Base-by-base conservation (phyloP, 2,113 vertebrate species). In the Phalacrocorax pelagicus region DNA sequence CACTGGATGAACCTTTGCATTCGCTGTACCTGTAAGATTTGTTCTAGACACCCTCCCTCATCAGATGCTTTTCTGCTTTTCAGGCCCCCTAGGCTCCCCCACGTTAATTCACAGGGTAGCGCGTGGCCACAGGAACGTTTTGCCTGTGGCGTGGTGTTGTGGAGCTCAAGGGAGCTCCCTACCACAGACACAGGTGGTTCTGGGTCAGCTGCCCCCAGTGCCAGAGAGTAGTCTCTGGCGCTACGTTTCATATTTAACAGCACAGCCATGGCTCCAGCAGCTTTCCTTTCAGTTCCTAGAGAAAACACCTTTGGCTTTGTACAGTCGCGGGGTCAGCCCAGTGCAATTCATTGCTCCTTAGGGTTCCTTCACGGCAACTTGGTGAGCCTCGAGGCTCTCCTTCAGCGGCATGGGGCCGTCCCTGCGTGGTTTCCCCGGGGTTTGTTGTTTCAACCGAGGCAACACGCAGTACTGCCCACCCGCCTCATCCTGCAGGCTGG, bases 311-410 rank as follows among this genome's bases (percentile, higher is more conserved):
- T 2, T 5, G 0, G 1, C 27, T 57, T 14, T 15, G 22, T 19
- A 5, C 19, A 14, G 38, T 13, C 4, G 1, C 24, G 10, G 58
- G 12, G 22, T 14, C 1, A 3, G 5, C n/a, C 36, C 42, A 8
- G 46, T 21, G 8, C 1, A 2, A 51, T 34, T 16, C 6, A 0
- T 23, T 11, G 20, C 23, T 93, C 54, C 44, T 21, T 0, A 0
- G 4, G 3, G 42, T 67, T 67, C 16, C 34, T 38, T 63, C 3
- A 0, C 4, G 20, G 69, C 22, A 69, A 11, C 16, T 13, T 49
- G 1, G 23, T 7, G 51, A 77, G 26, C 46, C 15, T 13, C 3
- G 40, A 23, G 58, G 34, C 18, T 75, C 30, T 70, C 11, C 49
- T 54, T 5, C 5, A 9, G 29, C 58, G 9, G 72, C 13, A 2